Base-by-base conservation (phyloP, 2,888 invertebrate species). In the Cerastis leucographa region DNA sequence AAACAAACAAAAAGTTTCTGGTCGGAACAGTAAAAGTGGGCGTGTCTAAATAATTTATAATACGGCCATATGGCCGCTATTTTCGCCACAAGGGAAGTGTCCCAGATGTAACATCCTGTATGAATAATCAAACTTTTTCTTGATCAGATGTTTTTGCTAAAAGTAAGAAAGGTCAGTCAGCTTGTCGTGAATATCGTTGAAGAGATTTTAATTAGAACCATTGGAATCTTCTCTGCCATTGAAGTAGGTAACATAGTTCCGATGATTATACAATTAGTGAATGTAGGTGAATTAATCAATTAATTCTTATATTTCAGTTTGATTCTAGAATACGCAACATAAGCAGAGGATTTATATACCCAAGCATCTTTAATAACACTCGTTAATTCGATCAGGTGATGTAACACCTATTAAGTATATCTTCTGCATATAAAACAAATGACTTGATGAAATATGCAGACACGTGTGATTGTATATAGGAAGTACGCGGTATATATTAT, bases 401-500 rank as follows among this genome's bases (percentile, higher is more conserved):
- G 74, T 68, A 83, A 80, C 62, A 79, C 2, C n/a, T 74, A 64
- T 69, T 46, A 35, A 2, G 35, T 35, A 71, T 46, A 74, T 78
- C n/a, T 81, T 72, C 59, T 71, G 74, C 74, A 74, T 79, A 74
- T 71, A 70, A 78, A 85, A 86, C 72, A 73, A 64, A 74, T 74
- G 66, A 49, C 75, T 76, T 80, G 73, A 80, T 65, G 64, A 61
- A 72, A 67, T 68, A 76, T 73, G 46, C 42, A 17, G 42, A 84
- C 87, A 84, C 87, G 85, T 86, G 87, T 74, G 25, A 74, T 72
- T 80, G 76, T 78, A 64, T 83, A 80, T 73, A 84, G 80, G 72
- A 75, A 84, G 65, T 51, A 84, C 84, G 84, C 84, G 79, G n/a
- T n/a, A 70, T 77, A 82, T 51, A 65, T 44, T 72, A 69, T 61